Conservation (phyloP, 2,888 invertebrate genomes). For the Spodoptera littoralis region DNA sequence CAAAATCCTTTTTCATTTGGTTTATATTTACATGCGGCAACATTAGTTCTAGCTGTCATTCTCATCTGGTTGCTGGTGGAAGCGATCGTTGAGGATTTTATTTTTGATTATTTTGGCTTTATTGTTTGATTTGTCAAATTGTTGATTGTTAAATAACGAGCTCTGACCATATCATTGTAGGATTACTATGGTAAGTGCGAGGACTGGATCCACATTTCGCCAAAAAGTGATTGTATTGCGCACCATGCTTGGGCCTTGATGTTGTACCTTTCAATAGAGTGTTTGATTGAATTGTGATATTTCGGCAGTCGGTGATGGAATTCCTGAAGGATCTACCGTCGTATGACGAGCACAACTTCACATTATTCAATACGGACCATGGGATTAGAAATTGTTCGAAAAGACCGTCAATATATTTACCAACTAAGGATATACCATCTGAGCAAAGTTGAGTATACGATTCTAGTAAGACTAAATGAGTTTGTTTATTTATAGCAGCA, state of each 20-base stretch:
- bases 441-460: slow-evolving; percentile 94
- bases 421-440: slow-evolving; percentile 97
- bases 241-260: slow-evolving; percentile 67
- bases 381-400: slow-evolving; percentile 94
- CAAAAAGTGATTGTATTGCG: slow-evolving; percentile 51
- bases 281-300: slow-evolving; percentile 54
- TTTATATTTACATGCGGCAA: slow-evolving; percentile 8
- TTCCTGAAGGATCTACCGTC: slow-evolving; percentile 97
- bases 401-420: slow-evolving; percentile 96
- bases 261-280: slow-evolving; percentile 53
- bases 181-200: slow-evolving; percentile 73
- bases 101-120: slow-evolving; percentile 73
- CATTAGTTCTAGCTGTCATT: slow-evolving; percentile 64
- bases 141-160: slow-evolving; percentile 54
- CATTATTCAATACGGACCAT: slow-evolving; percentile 95
- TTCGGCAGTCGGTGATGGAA: slow-evolving; percentile 94
- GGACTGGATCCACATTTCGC: slow-evolving; percentile 28
- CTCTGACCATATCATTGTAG: slow-evolving; percentile 56
- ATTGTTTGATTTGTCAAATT: slow-evolving; percentile 63
- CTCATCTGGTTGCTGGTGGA: slow-evolving; percentile 72
- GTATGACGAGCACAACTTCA: slow-evolving; percentile 96
- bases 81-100: slow-evolving; percentile 66
- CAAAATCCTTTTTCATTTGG: too few species aligned
- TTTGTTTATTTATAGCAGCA: slow-evolving; percentile 17
- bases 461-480: slow-evolving; percentile 31